A percentile compares a stretch with the other conserved stretches of the same genome.
phyloP scores from a whole-genome alignment of 2,888 invertebrate species.

The Morinoia aosen region DNA sequence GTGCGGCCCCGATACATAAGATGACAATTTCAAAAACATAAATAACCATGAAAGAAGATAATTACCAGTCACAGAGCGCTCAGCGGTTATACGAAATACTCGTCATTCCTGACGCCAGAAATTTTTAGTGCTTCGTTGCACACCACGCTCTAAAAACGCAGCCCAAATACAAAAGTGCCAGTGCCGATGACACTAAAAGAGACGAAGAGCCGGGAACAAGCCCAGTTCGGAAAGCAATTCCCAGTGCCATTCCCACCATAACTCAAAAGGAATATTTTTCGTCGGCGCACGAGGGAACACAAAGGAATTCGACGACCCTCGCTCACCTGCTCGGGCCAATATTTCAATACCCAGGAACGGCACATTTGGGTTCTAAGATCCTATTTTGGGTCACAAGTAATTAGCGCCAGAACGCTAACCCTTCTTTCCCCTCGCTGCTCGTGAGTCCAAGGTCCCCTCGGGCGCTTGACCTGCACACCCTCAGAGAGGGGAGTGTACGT shows the following conservation, averaged over 20 bases:
- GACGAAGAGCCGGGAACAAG: neutral
- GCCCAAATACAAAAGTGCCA: neutral
- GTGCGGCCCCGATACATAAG: too few species aligned
- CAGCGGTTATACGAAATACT: too few species aligned
- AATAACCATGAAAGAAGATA: too few species aligned
- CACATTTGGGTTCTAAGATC: neutral
- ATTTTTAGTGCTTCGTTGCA: too few species aligned
- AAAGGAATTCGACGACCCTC: neutral
- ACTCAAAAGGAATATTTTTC: neutral
- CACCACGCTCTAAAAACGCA: neutral
- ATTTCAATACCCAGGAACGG: neutral
- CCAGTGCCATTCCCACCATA: neutral
- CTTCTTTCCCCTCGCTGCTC: slow-evolving; percentile 42
- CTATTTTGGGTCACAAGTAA: neutral
- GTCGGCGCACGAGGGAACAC: neutral
- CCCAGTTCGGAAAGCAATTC: neutral
- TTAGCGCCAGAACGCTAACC: neutral
- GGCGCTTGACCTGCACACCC: too few species aligned
- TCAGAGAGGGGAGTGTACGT: too few species aligned
- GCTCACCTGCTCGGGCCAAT: neutral
- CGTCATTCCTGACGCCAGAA: too few species aligned
- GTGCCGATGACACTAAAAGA: neutral
- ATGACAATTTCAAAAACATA: too few species aligned
- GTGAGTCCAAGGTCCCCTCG: neutral
- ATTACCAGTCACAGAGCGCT: too few species aligned